These are phyloP conservation scores for Pinna nobilis DNA, from an alignment of 1,140 invertebrate genomes.

Conservation along the genomic window DNA sequence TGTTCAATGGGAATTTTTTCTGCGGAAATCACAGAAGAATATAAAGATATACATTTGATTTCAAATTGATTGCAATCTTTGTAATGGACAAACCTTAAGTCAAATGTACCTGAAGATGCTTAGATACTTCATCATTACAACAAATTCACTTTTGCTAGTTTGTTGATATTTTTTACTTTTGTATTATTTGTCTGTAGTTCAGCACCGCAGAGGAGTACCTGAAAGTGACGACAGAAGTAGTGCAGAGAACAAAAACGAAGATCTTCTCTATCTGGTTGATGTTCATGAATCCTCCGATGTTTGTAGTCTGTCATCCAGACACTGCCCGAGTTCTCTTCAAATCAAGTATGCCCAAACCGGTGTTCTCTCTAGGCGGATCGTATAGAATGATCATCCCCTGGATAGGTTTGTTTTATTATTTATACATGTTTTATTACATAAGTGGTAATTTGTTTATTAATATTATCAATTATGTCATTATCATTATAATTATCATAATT, in stretches of 20 bases:
- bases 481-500: neutral
- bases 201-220: neutral
- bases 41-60: too few species aligned
- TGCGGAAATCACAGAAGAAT: too few species aligned
- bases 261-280: constrained; percentile 2
- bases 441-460: neutral
- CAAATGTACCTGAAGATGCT: too few species aligned
- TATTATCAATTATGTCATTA: neutral
- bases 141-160: too few species aligned
- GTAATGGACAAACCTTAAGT: too few species aligned
- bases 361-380: constrained; percentile 3
- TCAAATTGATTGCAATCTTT: too few species aligned
- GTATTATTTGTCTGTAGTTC: neutral
- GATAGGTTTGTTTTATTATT: constrained; percentile 40
- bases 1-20: too few species aligned
- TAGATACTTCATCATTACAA: too few species aligned
- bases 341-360: constrained; percentile 50
- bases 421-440: neutral
- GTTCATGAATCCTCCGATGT: constrained; percentile 7
- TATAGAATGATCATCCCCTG: constrained; percentile 45
- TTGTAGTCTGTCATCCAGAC: constrained; percentile 42
- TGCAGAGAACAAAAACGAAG: neutral
- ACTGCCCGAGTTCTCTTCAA: constrained; percentile 45
- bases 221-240: neutral
- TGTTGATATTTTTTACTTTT: too few species aligned